Percentiles rank a stretch among this genome's conserved stretches.
These are phyloP conservation scores for Xenopus tropicalis DNA, from an alignment of 2,113 vertebrate genomes.

Conservation along the genomic window UCB_Xtro_10.0 CM004447.2:117915501-117916000, in stretches of 20 bases:
- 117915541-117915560: no score
- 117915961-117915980: not conserved
- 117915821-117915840: not conserved
- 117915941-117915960: not conserved
- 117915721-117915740: slow-evolving; percentile 35
- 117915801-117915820: slow-evolving; percentile 4
- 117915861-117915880: slow-evolving; percentile 5
- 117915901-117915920: not conserved
- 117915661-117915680: slow-evolving; percentile 30
- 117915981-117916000: slow-evolving; percentile 1
- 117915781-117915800: slow-evolving; percentile 1
- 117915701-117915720: slow-evolving; percentile 30
- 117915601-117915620: not conserved
- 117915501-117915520: no score
- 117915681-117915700: slow-evolving; percentile 43
- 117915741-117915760: slow-evolving; percentile 31
- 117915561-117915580: no score
- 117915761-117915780: slow-evolving; percentile 17
- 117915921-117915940: not conserved
- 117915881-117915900: not conserved
- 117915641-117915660: slow-evolving; percentile 43
- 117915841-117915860: slow-evolving; percentile 16
- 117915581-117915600: no score
- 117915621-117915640: slow-evolving; percentile 22
- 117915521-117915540: no score